Conservation (phyloP, 2,888 invertebrate species). For the Aromia moschata region DNA sequence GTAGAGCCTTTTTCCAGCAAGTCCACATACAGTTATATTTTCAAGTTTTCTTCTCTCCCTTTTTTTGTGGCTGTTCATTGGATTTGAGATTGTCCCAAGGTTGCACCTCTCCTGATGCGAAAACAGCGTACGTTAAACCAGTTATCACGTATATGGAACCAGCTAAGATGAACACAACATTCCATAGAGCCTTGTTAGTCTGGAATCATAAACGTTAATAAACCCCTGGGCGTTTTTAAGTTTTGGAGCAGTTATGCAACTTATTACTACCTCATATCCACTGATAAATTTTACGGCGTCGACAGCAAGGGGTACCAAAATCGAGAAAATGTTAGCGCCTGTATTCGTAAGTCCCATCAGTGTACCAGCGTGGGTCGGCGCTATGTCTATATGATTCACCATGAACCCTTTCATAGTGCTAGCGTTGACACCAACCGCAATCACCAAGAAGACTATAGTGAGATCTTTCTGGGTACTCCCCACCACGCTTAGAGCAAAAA, state of each 20-base stretch:
- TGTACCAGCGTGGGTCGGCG: constrained; percentile 82
- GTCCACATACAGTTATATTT: too few relatives aligned
- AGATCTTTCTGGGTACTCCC: constrained; percentile 65
- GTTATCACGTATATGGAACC: constrained; percentile 75
- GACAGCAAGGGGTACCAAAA: constrained; percentile 77
- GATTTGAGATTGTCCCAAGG: constrained; percentile 71
- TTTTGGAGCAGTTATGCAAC: constrained; percentile 1
- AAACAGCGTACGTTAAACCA: constrained; percentile 74
- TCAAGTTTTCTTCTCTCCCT: too few relatives aligned
- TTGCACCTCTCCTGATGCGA: constrained; percentile 74
- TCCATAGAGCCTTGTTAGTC: constrained; percentile 75
- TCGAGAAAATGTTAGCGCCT: constrained; percentile 76
- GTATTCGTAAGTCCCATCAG: constrained; percentile 85
- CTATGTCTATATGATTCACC: constrained; percentile 82
- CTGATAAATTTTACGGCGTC: constrained; percentile 64
- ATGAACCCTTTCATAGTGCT: constrained; percentile 73
- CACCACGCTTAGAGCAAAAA: constrained; percentile 70
- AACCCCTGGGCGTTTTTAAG: neutral
- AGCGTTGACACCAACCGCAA: constrained; percentile 77
- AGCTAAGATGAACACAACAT: constrained; percentile 77
- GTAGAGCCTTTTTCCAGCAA: too few relatives aligned
- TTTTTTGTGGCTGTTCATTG: too few relatives aligned
- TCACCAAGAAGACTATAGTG: constrained; percentile 71
- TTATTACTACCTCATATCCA: constrained; percentile 36
- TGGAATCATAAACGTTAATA: constrained; percentile 58